These are phyloP conservation scores for Eudemis profundana DNA, from an alignment of 2,888 invertebrate species.

Conservation along the genomic window DNA sequence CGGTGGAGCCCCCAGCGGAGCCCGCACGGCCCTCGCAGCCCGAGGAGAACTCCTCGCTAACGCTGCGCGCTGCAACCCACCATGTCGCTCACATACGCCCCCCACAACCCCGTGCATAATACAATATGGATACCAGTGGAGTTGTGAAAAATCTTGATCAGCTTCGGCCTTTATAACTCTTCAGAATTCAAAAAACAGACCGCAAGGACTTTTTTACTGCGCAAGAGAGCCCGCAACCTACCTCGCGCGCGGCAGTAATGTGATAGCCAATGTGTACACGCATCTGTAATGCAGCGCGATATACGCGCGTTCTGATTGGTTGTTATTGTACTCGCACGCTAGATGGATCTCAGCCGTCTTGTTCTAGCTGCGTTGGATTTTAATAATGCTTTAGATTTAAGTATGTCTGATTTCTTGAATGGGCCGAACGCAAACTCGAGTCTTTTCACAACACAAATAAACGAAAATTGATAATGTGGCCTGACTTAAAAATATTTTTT, in stretches of 20 bases:
- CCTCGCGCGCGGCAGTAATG: too few species aligned
- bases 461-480: too few species aligned
- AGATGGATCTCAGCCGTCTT: too few species aligned
- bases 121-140: conserved; percentile 37
- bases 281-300: too few species aligned
- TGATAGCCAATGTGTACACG: too few species aligned
- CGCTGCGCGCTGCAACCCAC: conserved; percentile 93
- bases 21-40: conserved; percentile 97
- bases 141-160: conserved; percentile 26
- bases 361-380: too few species aligned
- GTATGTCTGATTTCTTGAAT: neutral
- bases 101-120: conserved; percentile 53
- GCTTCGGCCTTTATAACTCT: neutral
- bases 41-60: conserved; percentile 98
- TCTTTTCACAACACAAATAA: conserved; percentile 18
- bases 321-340: too few species aligned
- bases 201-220: too few species aligned
- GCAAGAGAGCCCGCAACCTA: too few species aligned
- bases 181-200: too few species aligned
- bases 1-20: conserved; percentile 86
- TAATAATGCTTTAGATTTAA: neutral
- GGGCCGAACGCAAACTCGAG: conserved; percentile 12
- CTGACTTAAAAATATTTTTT: neutral
- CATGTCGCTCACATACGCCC: conserved; percentile 74
- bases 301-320: too few species aligned